Conservation (phyloP, 2,888 invertebrate species). For the Synergus gifuensis region DNA sequence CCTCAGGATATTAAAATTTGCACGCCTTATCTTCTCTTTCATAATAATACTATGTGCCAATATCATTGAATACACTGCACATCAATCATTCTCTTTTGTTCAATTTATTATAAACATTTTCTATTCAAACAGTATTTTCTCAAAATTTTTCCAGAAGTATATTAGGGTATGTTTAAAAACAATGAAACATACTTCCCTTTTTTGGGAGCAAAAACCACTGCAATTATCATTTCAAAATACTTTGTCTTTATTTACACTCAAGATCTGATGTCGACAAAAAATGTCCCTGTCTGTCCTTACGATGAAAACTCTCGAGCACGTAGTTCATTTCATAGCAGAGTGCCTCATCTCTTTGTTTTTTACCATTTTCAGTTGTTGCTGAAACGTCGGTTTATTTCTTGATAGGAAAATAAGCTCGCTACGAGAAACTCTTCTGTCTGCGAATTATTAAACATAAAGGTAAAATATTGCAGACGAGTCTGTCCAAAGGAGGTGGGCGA, state of each 20-base stretch:
- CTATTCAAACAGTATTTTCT: no score
- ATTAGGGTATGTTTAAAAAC: not conserved
- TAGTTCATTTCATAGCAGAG: constrained; percentile 62
- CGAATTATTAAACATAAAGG: constrained; percentile 69
- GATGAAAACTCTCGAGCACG: constrained; percentile 51
- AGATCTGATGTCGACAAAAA: constrained; percentile 3
- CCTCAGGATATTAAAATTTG: not conserved
- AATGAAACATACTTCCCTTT: not conserved
- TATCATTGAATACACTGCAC: not conserved
- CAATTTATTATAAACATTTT: not conserved
- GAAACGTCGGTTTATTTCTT: constrained; percentile 30
- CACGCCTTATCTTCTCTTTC: not conserved
- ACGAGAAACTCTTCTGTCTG: constrained; percentile 45
- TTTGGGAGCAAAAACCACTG: not conserved
- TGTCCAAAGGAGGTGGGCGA: not conserved
- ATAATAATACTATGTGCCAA: not conserved
- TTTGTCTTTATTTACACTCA: constrained; percentile 32
- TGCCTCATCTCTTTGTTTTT: constrained; percentile 48
- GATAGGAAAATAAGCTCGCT: not conserved
- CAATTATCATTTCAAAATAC: not conserved
- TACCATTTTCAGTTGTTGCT: constrained; percentile 20
- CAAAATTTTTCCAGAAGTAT: no score
- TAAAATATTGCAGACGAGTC: constrained; percentile 58
- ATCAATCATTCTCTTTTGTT: not conserved
- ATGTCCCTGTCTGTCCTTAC: not conserved